Base-by-base conservation (phyloP, 2,113 vertebrate species). In the Bettongia penicillata region DNA sequence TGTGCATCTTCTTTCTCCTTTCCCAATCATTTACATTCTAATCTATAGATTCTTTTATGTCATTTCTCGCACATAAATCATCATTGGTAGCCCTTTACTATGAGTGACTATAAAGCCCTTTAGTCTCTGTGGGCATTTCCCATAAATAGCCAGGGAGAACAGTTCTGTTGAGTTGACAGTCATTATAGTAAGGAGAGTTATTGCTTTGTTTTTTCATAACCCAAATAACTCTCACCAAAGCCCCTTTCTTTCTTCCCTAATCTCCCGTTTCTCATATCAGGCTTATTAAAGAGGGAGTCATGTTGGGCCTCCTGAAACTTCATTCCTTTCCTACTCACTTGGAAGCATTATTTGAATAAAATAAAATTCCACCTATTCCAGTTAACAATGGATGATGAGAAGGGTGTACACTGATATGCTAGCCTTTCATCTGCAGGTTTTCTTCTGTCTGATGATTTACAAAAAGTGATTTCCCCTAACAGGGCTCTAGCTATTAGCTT, bases 361-460 rank as follows among this genome's bases (percentile, higher is more conserved):
- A 95, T 97, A 96, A 97, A 96, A 94, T 96, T 97, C 98, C 95
- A 48, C 93, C 96, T 97, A 96, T 96, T 97, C 95, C 95, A 98
- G 95, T 97, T 97, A 98, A 97, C 94, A 97, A n/a, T 96, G 97
- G 97, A 97, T 98, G 97, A 98, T 97, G 95, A 96, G 31, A 77
- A 43, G 96, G 95, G 37, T 89, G 94, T 91, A 84, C 97, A 96
- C 97, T 97, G 96, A 91, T 94, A 97, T 91, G 57, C 93, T 95
- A 95, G 96, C 96, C 91, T 95, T 98, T 98, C 94, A 97, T 95
- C 95, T 96, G 96, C 57, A 51, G 93, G 91, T 95, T 98, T 98
- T 97, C 95, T 97, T 96, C 97, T 96, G 97, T 96, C 94, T 97
- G 96, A 97, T 97, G 96, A 96, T 97, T 98, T 98, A 94, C 97